Evolutionary conservation across 2,113 vertebrate genomes (phyloP).

Genomic region (Petaurus breviceps): DNA sequence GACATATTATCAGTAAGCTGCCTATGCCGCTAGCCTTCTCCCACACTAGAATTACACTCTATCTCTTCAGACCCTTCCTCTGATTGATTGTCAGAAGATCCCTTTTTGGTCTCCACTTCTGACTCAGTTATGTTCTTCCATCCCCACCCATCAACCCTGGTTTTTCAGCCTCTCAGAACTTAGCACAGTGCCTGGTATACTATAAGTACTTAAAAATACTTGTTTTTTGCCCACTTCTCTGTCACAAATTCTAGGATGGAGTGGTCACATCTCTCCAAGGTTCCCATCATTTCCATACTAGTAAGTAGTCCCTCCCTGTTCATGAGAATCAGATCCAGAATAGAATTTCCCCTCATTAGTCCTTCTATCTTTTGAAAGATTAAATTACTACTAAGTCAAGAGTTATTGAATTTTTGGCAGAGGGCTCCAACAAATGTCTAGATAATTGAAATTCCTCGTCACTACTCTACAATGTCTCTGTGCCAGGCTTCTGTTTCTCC

Average conservation of each 20-base stretch:
- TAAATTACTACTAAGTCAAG: not conserved
- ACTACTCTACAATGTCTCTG: not conserved
- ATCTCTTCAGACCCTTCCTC: not conserved
- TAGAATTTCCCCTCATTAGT: not conserved
- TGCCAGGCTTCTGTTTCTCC: not conserved
- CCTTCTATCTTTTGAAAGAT: not conserved
- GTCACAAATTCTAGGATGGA: not conserved
- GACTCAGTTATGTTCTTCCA: not conserved
- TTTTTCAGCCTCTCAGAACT: not conserved
- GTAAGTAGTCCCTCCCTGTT: not conserved
- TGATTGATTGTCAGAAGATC: not conserved
- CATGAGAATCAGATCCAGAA: not conserved
- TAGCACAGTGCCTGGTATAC: not conserved
- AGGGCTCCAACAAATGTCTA: not conserved
- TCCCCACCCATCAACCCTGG: not conserved
- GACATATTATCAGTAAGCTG: not conserved
- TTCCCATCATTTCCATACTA: not conserved
- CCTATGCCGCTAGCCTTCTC: not conserved
- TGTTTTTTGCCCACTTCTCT: not conserved
- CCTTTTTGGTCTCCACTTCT: not conserved
- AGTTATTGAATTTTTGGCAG: not conserved
- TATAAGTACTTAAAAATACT: not conserved
- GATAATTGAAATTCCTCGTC: no score
- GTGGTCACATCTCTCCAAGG: not conserved
- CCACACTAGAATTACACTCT: not conserved